Conservation (phyloP, 2,888 invertebrate genomes). For the Lithodes maja region DNA sequence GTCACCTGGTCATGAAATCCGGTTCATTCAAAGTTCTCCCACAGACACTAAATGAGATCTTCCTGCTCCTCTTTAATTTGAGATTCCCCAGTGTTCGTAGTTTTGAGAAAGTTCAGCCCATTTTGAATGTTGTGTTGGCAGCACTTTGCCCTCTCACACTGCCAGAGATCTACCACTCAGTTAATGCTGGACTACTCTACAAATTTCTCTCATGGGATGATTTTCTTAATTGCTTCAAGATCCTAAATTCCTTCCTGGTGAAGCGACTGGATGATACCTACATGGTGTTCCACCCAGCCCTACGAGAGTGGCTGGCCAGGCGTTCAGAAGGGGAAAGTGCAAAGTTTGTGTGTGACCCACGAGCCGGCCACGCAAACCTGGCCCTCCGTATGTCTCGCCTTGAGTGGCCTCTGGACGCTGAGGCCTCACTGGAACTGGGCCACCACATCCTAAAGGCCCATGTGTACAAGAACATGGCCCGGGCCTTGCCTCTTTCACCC, state of each 20-base stretch:
- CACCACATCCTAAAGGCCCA: conserved; percentile 98
- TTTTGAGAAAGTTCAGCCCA: conserved; percentile 91
- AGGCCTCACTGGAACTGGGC: conserved; percentile 92
- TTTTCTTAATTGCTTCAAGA: conserved; percentile 78
- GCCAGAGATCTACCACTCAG: conserved; percentile 93
- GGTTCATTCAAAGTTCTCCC: conserved; percentile 93
- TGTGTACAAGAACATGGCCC: conserved; percentile 86
- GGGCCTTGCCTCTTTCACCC: conserved; percentile 77
- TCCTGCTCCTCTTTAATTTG: conserved; percentile 92
- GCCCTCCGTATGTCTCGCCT: conserved; percentile 92
- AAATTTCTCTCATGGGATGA: conserved; percentile 92
- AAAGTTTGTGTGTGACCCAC: conserved; percentile 94
- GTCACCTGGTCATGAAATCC: conserved; percentile 94
- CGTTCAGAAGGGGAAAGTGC: conserved; percentile 86
- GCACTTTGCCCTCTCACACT: conserved; percentile 92
- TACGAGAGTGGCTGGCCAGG: conserved; percentile 96
- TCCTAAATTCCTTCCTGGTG: conserved; percentile 90
- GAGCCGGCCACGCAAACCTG: conserved; percentile 92
- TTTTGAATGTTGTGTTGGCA: conserved; percentile 92
- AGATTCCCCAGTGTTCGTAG: conserved; percentile 91
- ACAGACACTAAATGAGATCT: conserved; percentile 91
- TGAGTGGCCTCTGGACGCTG: conserved; percentile 89
- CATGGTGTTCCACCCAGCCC: conserved; percentile 98
- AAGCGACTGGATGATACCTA: conserved; percentile 94
- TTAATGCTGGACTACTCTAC: conserved; percentile 88